Evolutionary conservation across 2,113 vertebrate genomes (phyloP).

Genomic region (Corythornis madagascariensis): DNA sequence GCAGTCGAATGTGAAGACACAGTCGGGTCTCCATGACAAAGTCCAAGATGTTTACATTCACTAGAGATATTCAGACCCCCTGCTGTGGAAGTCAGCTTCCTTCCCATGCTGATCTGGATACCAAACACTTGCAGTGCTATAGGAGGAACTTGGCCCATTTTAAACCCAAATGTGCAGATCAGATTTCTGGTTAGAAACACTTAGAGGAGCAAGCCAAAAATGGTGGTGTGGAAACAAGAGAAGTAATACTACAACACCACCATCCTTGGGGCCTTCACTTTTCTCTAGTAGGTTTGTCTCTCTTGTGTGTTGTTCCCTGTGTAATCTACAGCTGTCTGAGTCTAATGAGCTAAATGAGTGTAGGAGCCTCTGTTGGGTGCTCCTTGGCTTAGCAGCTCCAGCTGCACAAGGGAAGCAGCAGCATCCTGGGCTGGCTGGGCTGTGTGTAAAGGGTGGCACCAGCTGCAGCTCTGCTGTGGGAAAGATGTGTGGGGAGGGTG

Average conservation of each 20-base stretch:
- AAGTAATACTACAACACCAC: not conserved
- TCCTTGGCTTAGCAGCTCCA: not conserved
- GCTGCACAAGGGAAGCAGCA: not conserved
- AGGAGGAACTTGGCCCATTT: not conserved
- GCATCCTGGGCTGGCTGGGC: not conserved
- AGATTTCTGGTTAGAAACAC: conserved; percentile 20
- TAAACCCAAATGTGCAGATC: conserved; percentile 20
- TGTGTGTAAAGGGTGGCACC: not conserved
- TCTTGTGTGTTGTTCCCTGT: not conserved
- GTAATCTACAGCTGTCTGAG: conserved; percentile 36
- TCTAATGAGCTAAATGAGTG: conserved; percentile 15
- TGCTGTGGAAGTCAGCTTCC: conserved; percentile 20
- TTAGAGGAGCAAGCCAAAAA: not conserved
- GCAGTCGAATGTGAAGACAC: not conserved
- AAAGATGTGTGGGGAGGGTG: not conserved
- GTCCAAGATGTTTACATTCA: not conserved
- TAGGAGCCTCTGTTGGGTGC: not conserved
- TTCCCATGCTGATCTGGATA: not conserved
- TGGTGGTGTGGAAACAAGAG: not conserved
- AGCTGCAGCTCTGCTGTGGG: conserved; percentile 26
- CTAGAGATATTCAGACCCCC: not conserved
- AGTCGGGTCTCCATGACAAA: not conserved
- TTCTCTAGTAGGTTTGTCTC: not conserved
- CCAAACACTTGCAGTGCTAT: not conserved
- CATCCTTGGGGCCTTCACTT: not conserved